Base-by-base conservation (phyloP, 1,140 invertebrate genomes). In the Popillia japonica region DNA sequence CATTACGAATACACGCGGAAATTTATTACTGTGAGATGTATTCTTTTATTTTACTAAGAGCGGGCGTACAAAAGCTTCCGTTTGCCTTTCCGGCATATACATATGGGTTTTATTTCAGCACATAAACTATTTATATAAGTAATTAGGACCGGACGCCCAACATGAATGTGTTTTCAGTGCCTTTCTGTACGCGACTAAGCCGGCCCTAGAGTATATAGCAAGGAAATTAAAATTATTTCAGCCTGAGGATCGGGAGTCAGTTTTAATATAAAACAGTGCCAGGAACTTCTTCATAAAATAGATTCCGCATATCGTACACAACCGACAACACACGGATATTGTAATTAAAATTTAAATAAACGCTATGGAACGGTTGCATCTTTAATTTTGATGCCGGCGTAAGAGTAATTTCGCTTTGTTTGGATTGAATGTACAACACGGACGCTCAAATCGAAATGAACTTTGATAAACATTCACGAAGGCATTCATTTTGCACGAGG, bases 41-140 rank as follows among this genome's bases (percentile, higher is more conserved):
- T 55, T 55, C 48, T 55, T 55, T 55, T 55, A 55, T 55, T 55
- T 55, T 17, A 17, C 6, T 17, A 17, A 55, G 17, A 55, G 48
- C 48, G 48, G 14, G 44, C n/a, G 48, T 17, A 55, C 48, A 55
- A 55, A 55, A 55, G 48, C 48, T 55, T 55, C 17, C 48, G 48
- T 55, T 34, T n/a, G 48, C 48, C 17, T 55, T 55, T 55, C 48
- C 48, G 48, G 14, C 14, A 17, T 17, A 17, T 55, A 17, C 48
- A 55, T 55, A 55, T 55, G 27, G 27, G 48, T 55, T 55, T 55
- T 55, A 55, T 55, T 55, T 17, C 48, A 17, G 14, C 6, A 17
- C 14, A 55, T 55, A 55, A 55, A 55, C 14, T 55, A 55, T 55
- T 55, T 55, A 55, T 55, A 55, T 55, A 55, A 55, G 48, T 55